Percentiles rank a stretch among this genome's conserved stretches.
These are phyloP conservation scores for Amniataba percoides DNA, from an alignment of 2,797 vertebrate genomes.

Conservation along the genomic window DNA sequence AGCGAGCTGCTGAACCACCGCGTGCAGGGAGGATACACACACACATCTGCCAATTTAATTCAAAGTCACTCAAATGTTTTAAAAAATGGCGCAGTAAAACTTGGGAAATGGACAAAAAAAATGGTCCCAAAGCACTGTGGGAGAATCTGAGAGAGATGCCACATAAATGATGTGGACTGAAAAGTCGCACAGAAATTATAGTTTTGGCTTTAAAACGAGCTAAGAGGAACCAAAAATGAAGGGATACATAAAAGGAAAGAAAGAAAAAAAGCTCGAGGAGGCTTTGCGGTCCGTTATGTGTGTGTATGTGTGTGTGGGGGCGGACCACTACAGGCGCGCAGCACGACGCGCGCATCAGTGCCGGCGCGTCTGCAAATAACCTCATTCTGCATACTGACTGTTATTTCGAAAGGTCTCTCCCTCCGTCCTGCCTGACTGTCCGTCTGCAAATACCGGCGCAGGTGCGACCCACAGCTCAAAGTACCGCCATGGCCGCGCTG, in stretches of 20 bases:
- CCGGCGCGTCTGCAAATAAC: slow-evolving; percentile 64
- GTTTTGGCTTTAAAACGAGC: neutral
- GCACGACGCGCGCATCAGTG: slow-evolving; percentile 58
- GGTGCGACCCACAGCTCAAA: slow-evolving; percentile 29
- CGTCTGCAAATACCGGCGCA: slow-evolving; percentile 3
- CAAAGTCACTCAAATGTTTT: neutral
- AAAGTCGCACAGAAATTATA: neutral
- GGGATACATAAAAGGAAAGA: neutral
- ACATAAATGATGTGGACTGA: neutral
- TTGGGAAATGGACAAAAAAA: neutral
- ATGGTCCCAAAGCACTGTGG: neutral
- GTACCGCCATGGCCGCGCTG: slow-evolving; percentile 85
- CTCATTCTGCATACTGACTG: slow-evolving; percentile 55
- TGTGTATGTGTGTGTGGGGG: no score
- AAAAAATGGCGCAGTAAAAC: neutral
- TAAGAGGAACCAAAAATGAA: neutral
- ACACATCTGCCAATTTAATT: neutral
- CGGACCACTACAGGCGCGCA: slow-evolving; percentile 75
- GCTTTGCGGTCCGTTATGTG: slow-evolving; percentile 32
- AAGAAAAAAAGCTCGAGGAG: neutral
- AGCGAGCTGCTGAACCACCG: slow-evolving; percentile 1
- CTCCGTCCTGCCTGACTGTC: slow-evolving; percentile 11
- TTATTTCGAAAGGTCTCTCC: slow-evolving; percentile 41
- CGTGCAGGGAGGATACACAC: neutral
- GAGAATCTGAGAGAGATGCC: neutral